Percentiles rank a stretch among this genome's conserved stretches.
These are phyloP conservation scores for Lordiphosa mommai DNA, from an alignment of 1,140 invertebrate genomes.

Conservation along the genomic window DNA sequence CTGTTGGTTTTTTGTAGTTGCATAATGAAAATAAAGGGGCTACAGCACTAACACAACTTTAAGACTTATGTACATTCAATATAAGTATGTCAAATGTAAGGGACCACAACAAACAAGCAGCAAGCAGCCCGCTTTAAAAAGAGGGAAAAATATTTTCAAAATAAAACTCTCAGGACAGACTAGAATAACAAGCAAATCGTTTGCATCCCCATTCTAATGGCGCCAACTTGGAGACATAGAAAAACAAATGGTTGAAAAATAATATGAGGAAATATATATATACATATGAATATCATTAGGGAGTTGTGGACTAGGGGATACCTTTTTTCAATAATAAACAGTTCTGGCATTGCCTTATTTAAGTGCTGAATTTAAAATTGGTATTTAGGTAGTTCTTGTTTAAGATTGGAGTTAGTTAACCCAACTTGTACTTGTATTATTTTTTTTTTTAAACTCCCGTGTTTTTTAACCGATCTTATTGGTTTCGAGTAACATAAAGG, in stretches of 20 bases:
- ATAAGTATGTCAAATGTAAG: conserved; percentile 21
- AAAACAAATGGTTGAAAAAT: neutral
- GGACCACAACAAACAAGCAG: too few relatives aligned
- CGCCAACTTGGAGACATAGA: conserved; percentile 20
- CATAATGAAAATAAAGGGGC: conserved; percentile 35
- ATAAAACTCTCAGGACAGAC: conserved; percentile 7
- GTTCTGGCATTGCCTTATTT: too few relatives aligned
- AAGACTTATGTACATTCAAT: conserved; percentile 16
- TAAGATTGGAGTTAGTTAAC: too few relatives aligned
- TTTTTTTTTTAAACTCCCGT: too few relatives aligned
- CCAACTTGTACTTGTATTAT: too few relatives aligned
- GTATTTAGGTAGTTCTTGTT: too few relatives aligned
- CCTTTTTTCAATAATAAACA: too few relatives aligned
- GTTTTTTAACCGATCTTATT: too few relatives aligned
- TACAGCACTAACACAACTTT: conserved; percentile 11
- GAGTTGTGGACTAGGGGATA: too few relatives aligned
- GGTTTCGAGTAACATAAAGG: too few relatives aligned
- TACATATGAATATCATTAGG: too few relatives aligned
- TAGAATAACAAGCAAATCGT: conserved; percentile 27
- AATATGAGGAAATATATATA: neutral
- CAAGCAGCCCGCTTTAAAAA: conserved; percentile 6
- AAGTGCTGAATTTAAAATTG: too few relatives aligned
- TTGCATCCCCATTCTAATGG: conserved; percentile 35
- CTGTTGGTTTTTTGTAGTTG: conserved; percentile 41
- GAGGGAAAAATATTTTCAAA: conserved; percentile 21